phyloP scores from a whole-genome alignment of 1,140 invertebrate genomes.

The Megalopta genalis region DNA sequence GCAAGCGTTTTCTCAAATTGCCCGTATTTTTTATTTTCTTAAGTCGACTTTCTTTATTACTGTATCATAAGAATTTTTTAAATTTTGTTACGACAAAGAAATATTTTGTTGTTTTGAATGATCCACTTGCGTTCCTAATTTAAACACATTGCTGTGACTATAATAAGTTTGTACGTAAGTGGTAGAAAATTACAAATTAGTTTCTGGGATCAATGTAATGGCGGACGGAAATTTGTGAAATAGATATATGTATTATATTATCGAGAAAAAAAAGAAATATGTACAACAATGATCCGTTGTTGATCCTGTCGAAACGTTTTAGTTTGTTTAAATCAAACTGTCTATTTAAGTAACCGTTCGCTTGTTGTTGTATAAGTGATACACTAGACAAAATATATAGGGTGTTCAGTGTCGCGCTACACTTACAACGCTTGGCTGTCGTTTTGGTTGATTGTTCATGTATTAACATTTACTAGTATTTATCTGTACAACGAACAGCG shows the following conservation, averaged over 20 bases:
- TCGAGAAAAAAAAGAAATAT: background rate
- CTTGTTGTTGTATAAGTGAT: slow-evolving; percentile 47
- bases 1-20: slow-evolving; percentile 8
- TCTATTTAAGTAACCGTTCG: slow-evolving; percentile 36
- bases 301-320: slow-evolving; percentile 39
- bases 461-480: slow-evolving; percentile 7
- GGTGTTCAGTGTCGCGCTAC: slow-evolving; percentile 44
- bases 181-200: slow-evolving; percentile 62
- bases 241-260: slow-evolving; percentile 7
- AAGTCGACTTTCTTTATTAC: background rate
- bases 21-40: slow-evolving; percentile 28
- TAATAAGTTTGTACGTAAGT: slow-evolving; percentile 68
- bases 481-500: slow-evolving; percentile 14
- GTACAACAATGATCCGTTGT: background rate
- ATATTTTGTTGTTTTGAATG: slow-evolving; percentile 17
- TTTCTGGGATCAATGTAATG: slow-evolving; percentile 70
- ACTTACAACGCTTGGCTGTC: slow-evolving; percentile 8
- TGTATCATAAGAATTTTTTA: slow-evolving; percentile 21
- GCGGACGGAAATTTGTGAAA: slow-evolving; percentile 29
- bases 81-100: slow-evolving; percentile 21
- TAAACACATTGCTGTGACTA: slow-evolving; percentile 68
- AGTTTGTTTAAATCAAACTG: slow-evolving; percentile 51
- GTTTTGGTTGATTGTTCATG: background rate
- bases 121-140: slow-evolving; percentile 47
- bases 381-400: slow-evolving; percentile 59